Percentiles rank a stretch among this genome's conserved stretches.
Conservation (phyloP, 2,888 invertebrate species). For the Luffia ferchaultella region DNA sequence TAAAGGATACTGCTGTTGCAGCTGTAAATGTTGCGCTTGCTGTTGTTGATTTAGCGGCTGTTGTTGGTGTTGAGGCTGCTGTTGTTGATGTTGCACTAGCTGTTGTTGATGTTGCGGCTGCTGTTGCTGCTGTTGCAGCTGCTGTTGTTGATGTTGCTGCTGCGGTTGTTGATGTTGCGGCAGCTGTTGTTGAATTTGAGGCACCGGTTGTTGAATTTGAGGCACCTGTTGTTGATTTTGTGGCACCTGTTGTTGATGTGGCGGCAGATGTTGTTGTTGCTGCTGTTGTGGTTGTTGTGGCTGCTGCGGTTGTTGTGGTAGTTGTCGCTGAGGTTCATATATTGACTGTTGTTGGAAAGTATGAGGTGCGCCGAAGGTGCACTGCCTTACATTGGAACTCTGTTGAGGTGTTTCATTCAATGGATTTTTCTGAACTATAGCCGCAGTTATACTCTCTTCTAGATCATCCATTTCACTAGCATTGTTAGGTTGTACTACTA, state of each 20-base stretch:
- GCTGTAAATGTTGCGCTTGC: constrained; percentile 23
- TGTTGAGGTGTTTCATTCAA: constrained; percentile 34
- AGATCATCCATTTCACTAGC: constrained; percentile 59
- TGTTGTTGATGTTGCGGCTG: constrained; percentile 34
- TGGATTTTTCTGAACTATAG: constrained; percentile 48
- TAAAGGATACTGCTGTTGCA: constrained; percentile 18
- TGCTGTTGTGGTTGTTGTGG: constrained; percentile 2
- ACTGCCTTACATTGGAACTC: constrained; percentile 27
- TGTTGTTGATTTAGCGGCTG: constrained; percentile 26
- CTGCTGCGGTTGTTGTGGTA: constrained; percentile 13
- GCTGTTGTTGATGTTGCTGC: constrained; percentile 32
- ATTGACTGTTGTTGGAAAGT: constrained; percentile 10
- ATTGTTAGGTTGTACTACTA: constrained; percentile 50
- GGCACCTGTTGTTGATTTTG: constrained; percentile 15
- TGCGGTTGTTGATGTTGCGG: constrained; percentile 25
- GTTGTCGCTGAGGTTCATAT: constrained; percentile 11
- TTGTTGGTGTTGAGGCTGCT: constrained; percentile 33
- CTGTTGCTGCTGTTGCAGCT: constrained; percentile 20
- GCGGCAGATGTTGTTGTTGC: constrained; percentile 16
- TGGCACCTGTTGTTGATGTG: no score
- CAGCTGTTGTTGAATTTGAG: constrained; percentile 29
- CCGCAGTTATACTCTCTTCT: constrained; percentile 61
- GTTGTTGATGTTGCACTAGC: constrained; percentile 22
- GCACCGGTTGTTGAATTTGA: constrained; percentile 32
- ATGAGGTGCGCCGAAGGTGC: constrained; percentile 8